Evolutionary conservation across 2,888 invertebrate species (phyloP).

Genomic region (Cheilosia urbana): DNA sequence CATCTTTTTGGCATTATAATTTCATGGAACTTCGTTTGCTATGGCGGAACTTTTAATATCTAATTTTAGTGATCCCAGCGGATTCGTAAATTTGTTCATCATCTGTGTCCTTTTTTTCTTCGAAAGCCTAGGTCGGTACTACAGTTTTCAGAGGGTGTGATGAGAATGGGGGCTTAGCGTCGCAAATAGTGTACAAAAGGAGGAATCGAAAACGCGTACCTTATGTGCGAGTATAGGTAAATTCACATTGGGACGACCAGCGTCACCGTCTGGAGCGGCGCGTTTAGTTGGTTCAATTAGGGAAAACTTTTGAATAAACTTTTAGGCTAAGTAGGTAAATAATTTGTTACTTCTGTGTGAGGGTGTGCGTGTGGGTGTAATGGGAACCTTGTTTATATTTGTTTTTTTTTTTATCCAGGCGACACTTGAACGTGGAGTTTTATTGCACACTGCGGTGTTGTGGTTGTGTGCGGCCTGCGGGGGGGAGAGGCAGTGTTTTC

Average conservation of each 20-base stretch:
- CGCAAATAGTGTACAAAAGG: constrained; percentile 36
- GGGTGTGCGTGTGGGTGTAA: neutral
- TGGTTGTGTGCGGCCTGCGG: neutral
- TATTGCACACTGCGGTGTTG: neutral
- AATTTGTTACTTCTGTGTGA: constrained; percentile 47
- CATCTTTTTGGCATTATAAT: constrained; percentile 73
- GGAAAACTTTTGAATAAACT: constrained; percentile 72
- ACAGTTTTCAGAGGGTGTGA: constrained; percentile 11
- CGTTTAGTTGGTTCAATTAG: constrained; percentile 66
- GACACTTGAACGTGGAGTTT: constrained; percentile 27
- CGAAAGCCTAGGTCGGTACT: constrained; percentile 51
- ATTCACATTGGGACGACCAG: constrained; percentile 31
- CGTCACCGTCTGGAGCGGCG: constrained; percentile 39
- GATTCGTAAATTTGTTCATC: constrained; percentile 74
- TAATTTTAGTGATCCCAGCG: constrained; percentile 73
- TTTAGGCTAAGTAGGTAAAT: constrained; percentile 68
- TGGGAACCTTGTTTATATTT: constrained; percentile 29
- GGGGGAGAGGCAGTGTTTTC: neutral
- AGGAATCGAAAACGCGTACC: constrained; percentile 60
- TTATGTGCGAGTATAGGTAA: neutral
- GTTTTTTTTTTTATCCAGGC: constrained; percentile 3
- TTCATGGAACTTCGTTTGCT: constrained; percentile 66
- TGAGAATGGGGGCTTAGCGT: constrained; percentile 8
- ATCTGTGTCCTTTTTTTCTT: constrained; percentile 63
- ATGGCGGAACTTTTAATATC: constrained; percentile 70